Base-by-base conservation (phyloP, 1,140 invertebrate species). In the Scaptomyza hsui region DNA sequence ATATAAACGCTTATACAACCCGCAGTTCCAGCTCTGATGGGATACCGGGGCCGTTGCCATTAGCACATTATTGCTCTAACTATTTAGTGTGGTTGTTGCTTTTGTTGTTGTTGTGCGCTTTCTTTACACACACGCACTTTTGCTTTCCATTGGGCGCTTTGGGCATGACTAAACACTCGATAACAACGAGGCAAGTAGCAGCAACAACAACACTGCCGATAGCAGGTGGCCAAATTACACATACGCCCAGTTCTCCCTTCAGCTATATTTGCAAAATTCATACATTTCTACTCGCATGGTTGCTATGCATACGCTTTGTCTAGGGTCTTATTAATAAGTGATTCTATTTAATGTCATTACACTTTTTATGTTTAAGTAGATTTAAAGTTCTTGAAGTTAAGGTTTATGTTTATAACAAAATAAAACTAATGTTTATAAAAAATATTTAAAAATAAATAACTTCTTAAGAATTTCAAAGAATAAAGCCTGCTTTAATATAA, bases 1-100 rank as follows among this genome's bases (percentile, higher is more conserved):
- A 85, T 86, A 81, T 86, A 85, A 85, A 85, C 76, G 56, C 16
- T 42, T 85, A 85, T 85, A 81, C 81, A 85, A 85, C 75, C 63
- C 39, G 16, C 24, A 49, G 45, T 68, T 62, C 62, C 72, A 49
- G 55, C 52, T 75, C 35, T 52, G 12, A n/a, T 56, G 26, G 51
- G 60, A 51, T 37, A 52, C 52, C 6, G 7, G 7, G 35, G 52
- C 15, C 4, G 37, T 37, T 29, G 35, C 47, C 62, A 47, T 56
- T 70, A 70, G 67, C 61, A 71, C 63, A 42, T 56, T 37, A 37
- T 37, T 37, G 39, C 53, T 56, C 16, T 48, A n/a, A 5, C 10
- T 5, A 12, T 4, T 32, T 9, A 10, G 4, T 48, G 18, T 47
- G 0, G 16, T 5, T 53, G 19, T 53, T 53, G 51, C n/a, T n/a